phyloP scores from a whole-genome alignment of 2,888 invertebrate genomes.

The Fissipunctia ypsillon region DNA sequence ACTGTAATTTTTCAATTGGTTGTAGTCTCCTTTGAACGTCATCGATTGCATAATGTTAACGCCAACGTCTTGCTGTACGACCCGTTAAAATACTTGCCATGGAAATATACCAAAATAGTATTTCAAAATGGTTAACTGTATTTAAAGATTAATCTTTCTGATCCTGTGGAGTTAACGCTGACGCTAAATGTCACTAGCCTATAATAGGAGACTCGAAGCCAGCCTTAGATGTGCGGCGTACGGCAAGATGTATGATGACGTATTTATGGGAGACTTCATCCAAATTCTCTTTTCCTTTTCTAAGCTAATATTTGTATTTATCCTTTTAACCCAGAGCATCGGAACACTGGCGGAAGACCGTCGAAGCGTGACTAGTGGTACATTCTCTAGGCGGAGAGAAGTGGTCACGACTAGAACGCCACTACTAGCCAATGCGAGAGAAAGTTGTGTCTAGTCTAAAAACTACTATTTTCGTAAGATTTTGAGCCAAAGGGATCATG shows the following conservation, averaged over 20 bases:
- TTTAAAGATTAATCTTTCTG: too few species aligned
- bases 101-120: not conserved
- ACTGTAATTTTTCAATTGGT: not conserved
- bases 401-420: conserved; percentile 93
- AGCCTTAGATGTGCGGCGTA: not conserved
- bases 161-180: not conserved
- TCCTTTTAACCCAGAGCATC: conserved; percentile 78
- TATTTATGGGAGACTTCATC: not conserved
- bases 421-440: conserved; percentile 92
- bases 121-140: not conserved
- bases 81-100: not conserved
- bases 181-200: not conserved
- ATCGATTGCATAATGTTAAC: too few species aligned
- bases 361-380: conserved; percentile 86
- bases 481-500: conserved; percentile 68
- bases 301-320: not conserved
- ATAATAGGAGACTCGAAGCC: not conserved
- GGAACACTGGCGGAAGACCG: conserved; percentile 85
- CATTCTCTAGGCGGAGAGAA: conserved; percentile 89
- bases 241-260: not conserved
- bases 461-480: conserved; percentile 51
- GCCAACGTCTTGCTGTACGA: not conserved
- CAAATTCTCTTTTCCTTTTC: not conserved
- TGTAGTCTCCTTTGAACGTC: too few species aligned
- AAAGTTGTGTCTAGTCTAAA: conserved; percentile 92